These are phyloP conservation scores for Tetheella fluctuosa DNA, from an alignment of 2,888 invertebrate genomes.

Conservation along the genomic window DNA sequence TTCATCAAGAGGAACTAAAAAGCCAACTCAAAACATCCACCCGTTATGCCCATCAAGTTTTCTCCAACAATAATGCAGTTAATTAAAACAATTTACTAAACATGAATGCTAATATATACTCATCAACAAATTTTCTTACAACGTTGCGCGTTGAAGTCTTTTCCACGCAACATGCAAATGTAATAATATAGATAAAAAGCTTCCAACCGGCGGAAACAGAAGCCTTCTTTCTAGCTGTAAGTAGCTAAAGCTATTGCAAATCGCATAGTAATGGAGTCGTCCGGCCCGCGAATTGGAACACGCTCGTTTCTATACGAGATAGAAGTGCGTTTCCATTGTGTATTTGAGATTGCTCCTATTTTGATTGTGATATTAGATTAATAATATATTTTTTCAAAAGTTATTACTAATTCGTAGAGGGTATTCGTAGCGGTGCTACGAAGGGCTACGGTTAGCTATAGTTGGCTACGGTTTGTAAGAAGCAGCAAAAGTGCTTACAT, in stretches of 20 bases:
- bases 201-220: slow-evolving; percentile 15
- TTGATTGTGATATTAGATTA: no score
- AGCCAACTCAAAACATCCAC: no score
- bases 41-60: no score
- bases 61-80: no score
- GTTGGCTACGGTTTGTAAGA: no score
- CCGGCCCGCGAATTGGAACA: slow-evolving; percentile 57
- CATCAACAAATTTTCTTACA: background rate
- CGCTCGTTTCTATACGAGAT: slow-evolving; percentile 58
- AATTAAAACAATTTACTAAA: no score
- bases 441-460: no score
- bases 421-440: no score
- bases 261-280: slow-evolving; percentile 47
- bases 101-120: background rate
- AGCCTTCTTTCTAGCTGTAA: slow-evolving; percentile 23
- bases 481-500: no score
- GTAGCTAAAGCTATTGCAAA: slow-evolving; percentile 48
- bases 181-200: slow-evolving; percentile 20
- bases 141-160: slow-evolving; percentile 55
- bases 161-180: slow-evolving; percentile 28
- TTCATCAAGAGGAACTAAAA: no score
- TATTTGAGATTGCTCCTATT: slow-evolving; percentile 11
- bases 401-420: background rate
- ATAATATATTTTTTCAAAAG: background rate
- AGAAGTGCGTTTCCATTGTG: slow-evolving; percentile 48